Percentiles rank a stretch among this genome's conserved stretches.
These are phyloP conservation scores for Dasysyrphus tricinctus DNA, from an alignment of 2,888 invertebrate species.

Conservation along the genomic window DNA sequence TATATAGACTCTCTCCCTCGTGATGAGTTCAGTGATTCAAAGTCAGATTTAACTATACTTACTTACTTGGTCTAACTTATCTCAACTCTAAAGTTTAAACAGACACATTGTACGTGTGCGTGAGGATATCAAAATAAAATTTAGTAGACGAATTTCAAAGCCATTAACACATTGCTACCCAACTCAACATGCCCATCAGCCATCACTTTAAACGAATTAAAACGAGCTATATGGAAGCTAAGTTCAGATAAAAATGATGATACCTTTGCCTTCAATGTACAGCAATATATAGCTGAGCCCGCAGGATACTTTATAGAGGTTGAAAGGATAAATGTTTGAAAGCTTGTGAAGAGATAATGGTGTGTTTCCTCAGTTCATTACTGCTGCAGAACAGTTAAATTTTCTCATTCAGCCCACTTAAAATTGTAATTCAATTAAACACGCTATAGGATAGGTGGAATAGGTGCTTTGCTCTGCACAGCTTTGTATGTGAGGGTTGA, in stretches of 20 bases:
- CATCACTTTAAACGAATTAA: slow-evolving; percentile 3
- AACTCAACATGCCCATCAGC: too few relatives aligned
- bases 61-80: not conserved
- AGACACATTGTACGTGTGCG: not conserved
- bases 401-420: slow-evolving; percentile 52
- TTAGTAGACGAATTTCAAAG: not conserved
- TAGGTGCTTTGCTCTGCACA: not conserved
- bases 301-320: not conserved
- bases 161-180: not conserved
- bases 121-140: not conserved
- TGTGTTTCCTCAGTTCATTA: slow-evolving; percentile 30
- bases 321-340: slow-evolving; percentile 18
- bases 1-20: not conserved
- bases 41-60: not conserved
- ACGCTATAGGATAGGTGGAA: not conserved
- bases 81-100: not conserved
- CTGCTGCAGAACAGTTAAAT: slow-evolving; percentile 42
- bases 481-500: not conserved
- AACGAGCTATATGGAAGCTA: not conserved
- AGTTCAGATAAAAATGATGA: not conserved
- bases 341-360: slow-evolving; percentile 19
- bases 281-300: not conserved
- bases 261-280: not conserved
- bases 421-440: slow-evolving; percentile 65
- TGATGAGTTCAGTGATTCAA: not conserved